These are phyloP conservation scores for Calyptommatus sinebrachiatus DNA, from an alignment of 2,113 vertebrate genomes.

Conservation along the genomic window DNA sequence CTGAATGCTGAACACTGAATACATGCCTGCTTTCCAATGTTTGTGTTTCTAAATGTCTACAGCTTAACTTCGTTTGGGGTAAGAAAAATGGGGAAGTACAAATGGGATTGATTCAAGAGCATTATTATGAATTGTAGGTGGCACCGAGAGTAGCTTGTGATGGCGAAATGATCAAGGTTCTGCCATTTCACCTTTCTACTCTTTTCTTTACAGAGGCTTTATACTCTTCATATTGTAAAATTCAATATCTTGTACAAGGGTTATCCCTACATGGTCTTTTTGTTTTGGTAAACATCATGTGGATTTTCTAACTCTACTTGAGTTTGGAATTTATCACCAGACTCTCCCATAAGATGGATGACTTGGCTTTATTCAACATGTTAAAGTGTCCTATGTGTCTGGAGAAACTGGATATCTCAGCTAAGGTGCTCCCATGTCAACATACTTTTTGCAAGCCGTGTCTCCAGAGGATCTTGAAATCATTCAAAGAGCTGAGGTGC, in stretches of 20 bases:
- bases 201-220: conserved; percentile 47
- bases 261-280: background rate
- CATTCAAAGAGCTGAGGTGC: conserved; percentile 81
- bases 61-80: conserved; percentile 37
- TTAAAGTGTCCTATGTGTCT: conserved; percentile 89
- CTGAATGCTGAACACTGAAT: background rate
- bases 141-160: conserved; percentile 45
- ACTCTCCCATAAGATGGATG: conserved; percentile 74
- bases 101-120: conserved; percentile 63
- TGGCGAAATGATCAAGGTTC: conserved; percentile 45
- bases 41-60: conserved; percentile 75
- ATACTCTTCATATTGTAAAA: conserved; percentile 16
- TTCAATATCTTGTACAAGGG: background rate
- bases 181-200: conserved; percentile 37
- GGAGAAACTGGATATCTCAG: conserved; percentile 82
- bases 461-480: conserved; percentile 81
- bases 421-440: conserved; percentile 94
- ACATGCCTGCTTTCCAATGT: conserved; percentile 41
- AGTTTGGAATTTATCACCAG: conserved; percentile 34
- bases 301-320: conserved; percentile 13
- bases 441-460: conserved; percentile 92
- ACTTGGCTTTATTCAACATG: conserved; percentile 79
- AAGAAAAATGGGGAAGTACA: conserved; percentile 44
- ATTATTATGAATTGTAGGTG: conserved; percentile 66
- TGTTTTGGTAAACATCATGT: conserved; percentile 14